These are phyloP conservation scores for Aphidius ervi DNA, from an alignment of 1,140 invertebrate species.

Conservation along the genomic window DNA sequence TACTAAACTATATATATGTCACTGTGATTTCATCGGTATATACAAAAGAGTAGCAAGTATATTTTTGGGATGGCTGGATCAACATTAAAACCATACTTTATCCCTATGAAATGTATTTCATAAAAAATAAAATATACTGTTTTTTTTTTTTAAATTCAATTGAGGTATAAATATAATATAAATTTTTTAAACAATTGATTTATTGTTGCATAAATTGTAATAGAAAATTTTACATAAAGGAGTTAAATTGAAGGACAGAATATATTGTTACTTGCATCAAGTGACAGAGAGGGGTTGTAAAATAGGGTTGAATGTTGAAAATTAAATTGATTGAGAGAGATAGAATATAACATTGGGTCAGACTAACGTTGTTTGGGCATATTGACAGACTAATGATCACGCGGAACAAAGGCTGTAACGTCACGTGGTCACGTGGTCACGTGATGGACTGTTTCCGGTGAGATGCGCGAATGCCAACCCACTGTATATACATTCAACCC, in stretches of 20 bases:
- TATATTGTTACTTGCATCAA: constrained; percentile 18
- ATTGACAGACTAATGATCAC: constrained; percentile 55
- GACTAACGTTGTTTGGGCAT: constrained; percentile 49
- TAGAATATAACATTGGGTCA: constrained; percentile 6
- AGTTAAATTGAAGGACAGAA: neutral
- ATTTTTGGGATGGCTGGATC: no score
- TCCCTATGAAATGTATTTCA: no score
- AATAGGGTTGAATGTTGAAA: constrained; percentile 12
- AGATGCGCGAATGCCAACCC: constrained; percentile 23
- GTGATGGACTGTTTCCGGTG: constrained; percentile 52
- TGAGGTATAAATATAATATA: no score
- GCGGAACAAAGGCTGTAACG: constrained; percentile 50
- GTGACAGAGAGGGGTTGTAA: neutral
- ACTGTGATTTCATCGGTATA: constrained; percentile 26
- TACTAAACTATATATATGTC: neutral
- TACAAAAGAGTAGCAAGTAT: no score
- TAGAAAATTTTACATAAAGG: no score
- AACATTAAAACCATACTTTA: no score
- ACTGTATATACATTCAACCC: constrained; percentile 3
- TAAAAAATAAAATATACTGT: no score
- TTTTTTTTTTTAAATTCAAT: no score
- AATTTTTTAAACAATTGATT: no score
- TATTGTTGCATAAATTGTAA: no score
- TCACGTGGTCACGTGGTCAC: constrained; percentile 50
- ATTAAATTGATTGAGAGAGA: constrained; percentile 6